Evolutionary conservation across 2,888 invertebrate species (phyloP).

Genomic region (Caenorhabditis zanzibari): DNA sequence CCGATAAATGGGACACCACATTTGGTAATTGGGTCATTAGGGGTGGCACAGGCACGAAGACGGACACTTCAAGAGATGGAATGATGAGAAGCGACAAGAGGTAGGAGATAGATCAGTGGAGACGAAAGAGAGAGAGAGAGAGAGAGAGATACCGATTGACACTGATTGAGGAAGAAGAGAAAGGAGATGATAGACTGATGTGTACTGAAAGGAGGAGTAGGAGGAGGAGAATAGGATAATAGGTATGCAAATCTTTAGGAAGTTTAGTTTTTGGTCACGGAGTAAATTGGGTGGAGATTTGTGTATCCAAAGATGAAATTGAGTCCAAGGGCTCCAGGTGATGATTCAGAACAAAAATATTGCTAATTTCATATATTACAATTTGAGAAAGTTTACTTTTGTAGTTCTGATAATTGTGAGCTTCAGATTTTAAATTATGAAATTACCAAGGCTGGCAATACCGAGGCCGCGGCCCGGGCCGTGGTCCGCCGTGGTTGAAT

Average conservation of each 20-base stretch:
- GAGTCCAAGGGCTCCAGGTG: too few species aligned
- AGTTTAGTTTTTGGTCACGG: neutral
- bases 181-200: constrained; percentile 3
- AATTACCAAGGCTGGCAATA: too few species aligned
- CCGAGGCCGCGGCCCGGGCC: too few species aligned
- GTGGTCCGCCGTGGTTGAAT: too few species aligned
- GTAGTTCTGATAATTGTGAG: too few species aligned
- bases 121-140: too few species aligned
- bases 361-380: too few species aligned
- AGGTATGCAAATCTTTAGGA: constrained; percentile 2
- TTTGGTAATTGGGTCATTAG: constrained; percentile 66
- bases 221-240: constrained; percentile 1
- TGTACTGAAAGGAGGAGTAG: neutral
- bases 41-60: constrained; percentile 50
- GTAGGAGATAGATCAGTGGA: constrained; percentile 22
- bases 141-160: constrained; percentile 43
- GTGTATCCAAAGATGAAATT: too few species aligned
- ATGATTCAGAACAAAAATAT: too few species aligned
- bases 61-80: constrained; percentile 34
- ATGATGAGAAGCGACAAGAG: constrained; percentile 53
- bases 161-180: constrained; percentile 25
- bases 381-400: too few species aligned
- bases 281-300: too few species aligned
- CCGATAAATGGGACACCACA: constrained; percentile 61
- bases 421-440: too few species aligned